Evolutionary conservation across 2,113 vertebrate genomes (phyloP).

Genomic region (cattle (Bos taurus)): DNA sequence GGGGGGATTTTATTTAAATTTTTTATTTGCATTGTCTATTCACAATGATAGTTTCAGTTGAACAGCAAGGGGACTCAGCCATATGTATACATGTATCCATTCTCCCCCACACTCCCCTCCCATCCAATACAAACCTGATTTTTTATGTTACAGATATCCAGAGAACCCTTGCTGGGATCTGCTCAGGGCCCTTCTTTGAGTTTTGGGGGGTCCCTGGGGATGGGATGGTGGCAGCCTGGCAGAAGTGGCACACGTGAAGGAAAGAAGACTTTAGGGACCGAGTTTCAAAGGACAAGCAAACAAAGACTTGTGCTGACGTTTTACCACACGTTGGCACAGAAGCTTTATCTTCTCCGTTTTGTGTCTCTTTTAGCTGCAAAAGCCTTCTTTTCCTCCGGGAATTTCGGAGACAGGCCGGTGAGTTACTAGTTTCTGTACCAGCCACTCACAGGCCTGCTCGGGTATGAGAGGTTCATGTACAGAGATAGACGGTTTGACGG

Average conservation of each 20-base stretch:
- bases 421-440: not conserved
- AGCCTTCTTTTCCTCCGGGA: not conserved
- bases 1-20: not conserved
- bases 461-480: not conserved
- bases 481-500: not conserved
- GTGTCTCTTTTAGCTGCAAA: not conserved
- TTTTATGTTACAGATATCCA: not conserved
- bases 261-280: not conserved
- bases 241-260: not conserved
- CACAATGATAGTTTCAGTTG: not conserved
- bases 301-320: not conserved
- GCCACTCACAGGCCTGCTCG: not conserved
- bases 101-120: not conserved
- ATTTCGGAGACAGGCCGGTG: not conserved
- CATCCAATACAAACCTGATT: not conserved
- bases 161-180: not conserved
- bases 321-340: not conserved
- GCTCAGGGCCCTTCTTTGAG: not conserved
- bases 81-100: not conserved
- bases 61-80: not conserved
- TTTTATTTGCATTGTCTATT: not conserved
- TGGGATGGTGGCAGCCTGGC: not conserved
- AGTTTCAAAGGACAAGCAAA: not conserved
- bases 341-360: not conserved
- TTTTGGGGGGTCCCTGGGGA: not conserved